phyloP scores from a whole-genome alignment of 2,113 vertebrate genomes.

The Syngnathus floridae region DNA sequence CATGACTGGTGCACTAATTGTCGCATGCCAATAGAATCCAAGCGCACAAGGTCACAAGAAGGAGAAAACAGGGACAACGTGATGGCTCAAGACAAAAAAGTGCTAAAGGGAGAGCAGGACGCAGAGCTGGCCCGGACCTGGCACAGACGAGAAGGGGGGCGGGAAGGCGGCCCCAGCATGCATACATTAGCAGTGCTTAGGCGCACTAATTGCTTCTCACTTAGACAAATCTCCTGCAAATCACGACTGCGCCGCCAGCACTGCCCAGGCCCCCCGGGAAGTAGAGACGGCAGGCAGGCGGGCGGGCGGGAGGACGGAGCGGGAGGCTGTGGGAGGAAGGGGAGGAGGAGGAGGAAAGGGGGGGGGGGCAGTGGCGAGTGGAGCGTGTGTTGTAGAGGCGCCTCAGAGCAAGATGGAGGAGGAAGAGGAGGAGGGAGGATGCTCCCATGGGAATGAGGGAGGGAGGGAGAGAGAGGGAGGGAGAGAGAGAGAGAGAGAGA shows the following conservation, averaged over 20 bases:
- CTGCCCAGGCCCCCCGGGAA: conserved; percentile 65
- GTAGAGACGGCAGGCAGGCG: conserved; percentile 66
- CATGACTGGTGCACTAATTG: not conserved
- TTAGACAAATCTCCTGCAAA: conserved; percentile 79
- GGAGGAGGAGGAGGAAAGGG: conserved; percentile 17
- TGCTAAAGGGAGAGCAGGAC: conserved; percentile 23
- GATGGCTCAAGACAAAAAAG: conserved; percentile 46
- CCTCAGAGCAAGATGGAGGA: conserved; percentile 66
- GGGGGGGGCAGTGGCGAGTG: conserved; percentile 38
- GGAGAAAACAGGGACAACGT: conserved; percentile 17
- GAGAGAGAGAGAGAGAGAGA: conserved; percentile 31
- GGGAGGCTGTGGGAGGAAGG: conserved; percentile 47
- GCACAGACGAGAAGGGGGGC: conserved; percentile 43
- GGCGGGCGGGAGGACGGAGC: conserved; percentile 62
- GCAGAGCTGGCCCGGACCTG: conserved; percentile 34
- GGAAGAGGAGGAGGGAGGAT: conserved; percentile 30
- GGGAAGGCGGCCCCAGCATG: conserved; percentile 52
- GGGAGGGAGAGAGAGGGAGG: conserved; percentile 39
- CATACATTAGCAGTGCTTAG: conserved; percentile 75
- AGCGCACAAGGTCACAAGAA: conserved; percentile 36
- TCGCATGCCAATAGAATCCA: not conserved
- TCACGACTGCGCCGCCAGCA: conserved; percentile 71
- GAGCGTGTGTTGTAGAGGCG: conserved; percentile 71
- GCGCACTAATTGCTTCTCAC: conserved; percentile 79
- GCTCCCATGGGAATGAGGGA: conserved; percentile 59